Evolutionary conservation across 2,797 vertebrate genomes (phyloP).

Genomic region (Malacoctenus gilli): DNA sequence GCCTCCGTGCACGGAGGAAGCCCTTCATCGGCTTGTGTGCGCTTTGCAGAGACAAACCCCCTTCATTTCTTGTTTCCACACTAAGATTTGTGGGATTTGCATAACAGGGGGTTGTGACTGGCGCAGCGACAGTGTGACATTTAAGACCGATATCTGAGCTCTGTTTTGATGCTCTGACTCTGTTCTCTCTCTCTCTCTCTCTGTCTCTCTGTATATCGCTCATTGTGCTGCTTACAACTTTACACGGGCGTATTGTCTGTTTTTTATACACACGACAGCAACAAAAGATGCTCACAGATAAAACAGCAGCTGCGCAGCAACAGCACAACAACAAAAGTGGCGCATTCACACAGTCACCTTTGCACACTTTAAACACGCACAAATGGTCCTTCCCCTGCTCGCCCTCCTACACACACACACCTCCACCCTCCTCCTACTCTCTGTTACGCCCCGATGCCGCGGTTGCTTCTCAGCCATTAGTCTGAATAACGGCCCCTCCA

Average conservation of each 20-base stretch:
- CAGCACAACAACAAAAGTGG: constrained; percentile 14
- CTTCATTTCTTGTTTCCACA: constrained; percentile 21
- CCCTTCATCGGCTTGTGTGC: constrained; percentile 23
- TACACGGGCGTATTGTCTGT: constrained; percentile 20
- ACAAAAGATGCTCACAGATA: constrained; percentile 43
- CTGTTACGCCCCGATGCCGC: constrained; percentile 27
- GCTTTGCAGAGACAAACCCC: constrained; percentile 16
- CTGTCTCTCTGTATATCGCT: constrained; percentile 15
- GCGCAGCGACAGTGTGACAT: constrained; percentile 3
- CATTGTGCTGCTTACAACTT: constrained; percentile 12
- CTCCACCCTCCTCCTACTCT: constrained; percentile 26
- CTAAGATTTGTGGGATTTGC: constrained; percentile 24
- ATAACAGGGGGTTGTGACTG: constrained; percentile 12
- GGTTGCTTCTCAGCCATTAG: constrained; percentile 41
- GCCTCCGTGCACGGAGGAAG: constrained; percentile 16
- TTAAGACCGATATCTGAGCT: constrained; percentile 5
- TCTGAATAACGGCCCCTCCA: constrained; percentile 47
- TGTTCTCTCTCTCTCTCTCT: neutral
- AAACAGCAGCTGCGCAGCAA: constrained; percentile 28
- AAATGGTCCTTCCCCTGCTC: no score
- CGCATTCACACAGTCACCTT: constrained; percentile 6
- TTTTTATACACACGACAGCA: constrained; percentile 38
- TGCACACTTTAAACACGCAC: constrained; percentile 15
- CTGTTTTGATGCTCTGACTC: no score
- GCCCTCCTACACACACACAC: constrained; percentile 16